phyloP scores from a whole-genome alignment of 1,140 invertebrate genomes.

The Trachymyrmex cornetzi region DNA sequence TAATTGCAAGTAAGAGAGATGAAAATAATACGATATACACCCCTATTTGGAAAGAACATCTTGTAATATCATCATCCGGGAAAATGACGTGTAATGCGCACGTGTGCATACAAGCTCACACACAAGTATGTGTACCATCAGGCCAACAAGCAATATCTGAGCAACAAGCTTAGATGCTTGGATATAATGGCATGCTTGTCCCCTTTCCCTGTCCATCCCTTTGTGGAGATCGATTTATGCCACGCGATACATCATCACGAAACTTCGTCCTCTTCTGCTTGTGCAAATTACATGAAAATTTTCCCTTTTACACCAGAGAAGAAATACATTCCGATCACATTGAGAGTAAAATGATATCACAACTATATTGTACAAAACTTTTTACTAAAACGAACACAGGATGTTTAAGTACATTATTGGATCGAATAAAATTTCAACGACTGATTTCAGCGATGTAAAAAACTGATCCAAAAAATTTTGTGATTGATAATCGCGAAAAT shows the following conservation, averaged over 20 bases:
- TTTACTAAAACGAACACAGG: not conserved
- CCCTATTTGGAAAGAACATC: slow-evolving; percentile 12
- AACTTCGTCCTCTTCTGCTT: slow-evolving; percentile 64
- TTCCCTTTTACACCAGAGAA: not conserved
- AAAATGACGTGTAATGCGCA: slow-evolving; percentile 1
- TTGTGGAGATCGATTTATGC: slow-evolving; percentile 61
- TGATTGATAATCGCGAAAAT: not conserved
- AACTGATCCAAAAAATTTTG: not conserved
- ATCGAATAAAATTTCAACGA: slow-evolving; percentile 3
- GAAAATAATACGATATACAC: not conserved
- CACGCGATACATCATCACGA: slow-evolving; percentile 59
- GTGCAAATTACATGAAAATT: slow-evolving; percentile 53
- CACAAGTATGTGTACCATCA: not conserved
- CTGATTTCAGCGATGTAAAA: not conserved
- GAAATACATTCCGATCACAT: slow-evolving; percentile 8
- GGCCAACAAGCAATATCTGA: slow-evolving; percentile 63
- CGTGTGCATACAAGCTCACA: not conserved
- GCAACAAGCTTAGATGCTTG: slow-evolving; percentile 64
- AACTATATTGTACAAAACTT: not conserved
- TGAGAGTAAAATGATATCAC: slow-evolving; percentile 2
- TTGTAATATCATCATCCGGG: slow-evolving; percentile 30
- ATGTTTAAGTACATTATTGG: not conserved
- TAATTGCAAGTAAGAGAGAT: not conserved
- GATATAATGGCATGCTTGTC: slow-evolving; percentile 61
- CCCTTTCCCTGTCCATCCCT: slow-evolving; percentile 1